Base-by-base conservation (phyloP, 2,113 vertebrate species). In the Holacanthus passer region DNA sequence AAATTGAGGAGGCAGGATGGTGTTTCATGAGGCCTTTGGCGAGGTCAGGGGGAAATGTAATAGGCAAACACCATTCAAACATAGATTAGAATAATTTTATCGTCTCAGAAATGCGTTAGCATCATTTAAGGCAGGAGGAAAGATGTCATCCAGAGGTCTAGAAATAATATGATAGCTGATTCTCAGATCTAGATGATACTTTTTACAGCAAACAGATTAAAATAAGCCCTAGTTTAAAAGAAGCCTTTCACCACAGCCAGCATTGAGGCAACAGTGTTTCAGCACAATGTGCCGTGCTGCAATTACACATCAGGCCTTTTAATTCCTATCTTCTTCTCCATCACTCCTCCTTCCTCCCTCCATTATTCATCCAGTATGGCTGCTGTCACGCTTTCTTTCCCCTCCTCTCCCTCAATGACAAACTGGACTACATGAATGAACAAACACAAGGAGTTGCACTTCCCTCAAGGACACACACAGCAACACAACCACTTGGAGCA, bases 401-500 rank as follows among this genome's bases (percentile, higher is more conserved):
- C 72, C 27, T 11, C 43, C 66, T 41, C 48, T 71, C 52, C 12
- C 64, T 55, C 79, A 56, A 13, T 62, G 84, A 82, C 84, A 82
- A 4, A 27, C 43, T 35, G 50, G 73, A 69, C 53, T 7, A 87
- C 74, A 81, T 74, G 80, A 84, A 82, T 70, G 83, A 86, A 82
- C 83, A 85, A 79, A 87, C 73, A 89, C 66, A 85, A 79, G 31
- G 19, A 43, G 39, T 62, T 16, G 55, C 10, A 24, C 20, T 70
- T 76, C 64, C 77, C 75, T 82, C 79, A 89, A 53, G 79, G 80
- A 89, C 43, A 50, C 73, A 83, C 81, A 73, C 39, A 35, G 37
- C 41, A 35, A 43, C 81, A 84, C 69, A 89, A 55, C 65, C 80
- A 84, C 80, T 87, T 86, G 75, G 68, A 89, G 84, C 86, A 48